phyloP scores from a whole-genome alignment of 2,797 vertebrate species.

The Phataginus tetradactyla region DNA sequence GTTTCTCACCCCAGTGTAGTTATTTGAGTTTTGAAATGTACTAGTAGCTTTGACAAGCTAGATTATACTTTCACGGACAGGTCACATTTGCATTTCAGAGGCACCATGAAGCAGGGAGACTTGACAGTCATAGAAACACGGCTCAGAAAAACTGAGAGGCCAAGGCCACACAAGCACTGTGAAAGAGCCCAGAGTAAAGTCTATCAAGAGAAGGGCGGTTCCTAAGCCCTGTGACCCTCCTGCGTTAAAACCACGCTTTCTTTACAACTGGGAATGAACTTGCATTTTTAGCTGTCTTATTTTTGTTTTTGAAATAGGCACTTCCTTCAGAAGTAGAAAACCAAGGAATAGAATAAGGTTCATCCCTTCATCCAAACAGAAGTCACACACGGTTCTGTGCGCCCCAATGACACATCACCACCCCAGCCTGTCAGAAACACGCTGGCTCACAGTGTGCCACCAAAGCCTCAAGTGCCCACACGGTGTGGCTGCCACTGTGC shows the following conservation, averaged over 20 bases:
- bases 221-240: not conserved
- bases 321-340: not conserved
- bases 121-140: not conserved
- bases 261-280: not conserved
- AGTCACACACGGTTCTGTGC: not conserved
- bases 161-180: not conserved
- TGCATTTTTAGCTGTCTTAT: not conserved
- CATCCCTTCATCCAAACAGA: not conserved
- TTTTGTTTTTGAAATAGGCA: not conserved
- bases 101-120: not conserved
- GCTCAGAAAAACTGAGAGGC: not conserved
- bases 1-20: not conserved
- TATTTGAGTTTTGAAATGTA: not conserved
- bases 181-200: not conserved
- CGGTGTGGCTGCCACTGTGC: fast-evolving
- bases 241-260: not conserved
- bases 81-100: not conserved
- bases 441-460: fast-evolving
- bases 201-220: not conserved
- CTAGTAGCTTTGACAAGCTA: not conserved
- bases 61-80: not conserved
- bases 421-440: not conserved
- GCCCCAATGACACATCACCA: not conserved
- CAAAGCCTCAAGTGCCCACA: not conserved
- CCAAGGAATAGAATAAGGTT: not conserved